These are phyloP conservation scores for Silurus lanzhouensis DNA, from an alignment of 2,797 vertebrate genomes.

Conservation along the genomic window DNA sequence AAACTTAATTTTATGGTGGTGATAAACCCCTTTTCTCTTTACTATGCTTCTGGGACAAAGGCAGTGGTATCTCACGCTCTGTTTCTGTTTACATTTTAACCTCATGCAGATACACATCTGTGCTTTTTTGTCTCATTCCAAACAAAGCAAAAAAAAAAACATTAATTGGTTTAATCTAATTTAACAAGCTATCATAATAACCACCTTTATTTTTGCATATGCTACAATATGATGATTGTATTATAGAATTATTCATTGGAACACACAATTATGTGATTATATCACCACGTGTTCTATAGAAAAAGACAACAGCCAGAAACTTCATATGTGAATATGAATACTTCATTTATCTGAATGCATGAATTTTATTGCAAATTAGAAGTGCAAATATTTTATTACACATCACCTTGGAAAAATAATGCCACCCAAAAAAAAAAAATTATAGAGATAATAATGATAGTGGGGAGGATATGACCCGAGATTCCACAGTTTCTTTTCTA, in stretches of 20 bases:
- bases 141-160: not conserved
- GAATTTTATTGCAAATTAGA: not conserved
- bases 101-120: not conserved
- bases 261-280: not conserved
- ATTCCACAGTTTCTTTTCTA: not conserved
- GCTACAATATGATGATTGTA: not conserved
- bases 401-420: not conserved
- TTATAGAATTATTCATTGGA: not conserved
- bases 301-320: not conserved
- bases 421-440: not conserved
- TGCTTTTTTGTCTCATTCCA: not conserved
- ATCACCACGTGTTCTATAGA: not conserved
- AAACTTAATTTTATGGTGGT: not conserved
- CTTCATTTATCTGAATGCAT: not conserved
- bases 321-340: not conserved
- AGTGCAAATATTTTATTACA: slow-evolving; percentile 1
- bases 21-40: not conserved
- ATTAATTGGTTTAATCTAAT: not conserved
- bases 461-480: not conserved
- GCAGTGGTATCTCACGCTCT: not conserved
- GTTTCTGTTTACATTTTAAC: not conserved
- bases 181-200: not conserved
- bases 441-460: not conserved
- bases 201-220: not conserved
- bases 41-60: not conserved